Conservation (phyloP, 64 coral and sea anemone genomes). For the Trachythela sp. region DNA sequence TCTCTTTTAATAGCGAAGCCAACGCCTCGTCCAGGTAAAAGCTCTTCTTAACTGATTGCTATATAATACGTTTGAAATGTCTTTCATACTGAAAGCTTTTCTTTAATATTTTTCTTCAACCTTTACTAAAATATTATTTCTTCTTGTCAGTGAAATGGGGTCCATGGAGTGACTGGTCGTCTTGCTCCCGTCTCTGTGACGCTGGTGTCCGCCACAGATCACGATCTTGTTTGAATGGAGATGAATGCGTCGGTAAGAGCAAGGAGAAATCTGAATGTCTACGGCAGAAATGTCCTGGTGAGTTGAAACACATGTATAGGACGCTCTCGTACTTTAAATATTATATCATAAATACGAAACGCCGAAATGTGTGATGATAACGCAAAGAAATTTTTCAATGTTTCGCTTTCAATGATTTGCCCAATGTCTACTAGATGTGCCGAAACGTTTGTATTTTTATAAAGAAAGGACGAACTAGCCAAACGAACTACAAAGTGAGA, state of each 20-base stretch:
- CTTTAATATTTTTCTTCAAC: not conserved
- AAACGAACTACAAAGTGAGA: too few species aligned
- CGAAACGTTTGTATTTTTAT: too few species aligned
- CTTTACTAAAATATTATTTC: not conserved
- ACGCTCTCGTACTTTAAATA: too few species aligned
- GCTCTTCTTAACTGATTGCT: too few species aligned
- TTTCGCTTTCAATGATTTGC: too few species aligned
- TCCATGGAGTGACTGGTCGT: conserved; percentile 83
- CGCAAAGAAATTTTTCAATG: too few species aligned
- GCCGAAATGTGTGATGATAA: too few species aligned
- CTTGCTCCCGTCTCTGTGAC: conserved; percentile 88
- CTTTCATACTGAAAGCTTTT: not conserved
- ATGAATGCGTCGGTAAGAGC: conserved; percentile 72
- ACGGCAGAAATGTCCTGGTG: conserved; percentile 94
- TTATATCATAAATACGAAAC: too few species aligned
- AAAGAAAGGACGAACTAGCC: too few species aligned
- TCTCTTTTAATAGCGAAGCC: not conserved
- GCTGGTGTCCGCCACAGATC: conserved; percentile 67
- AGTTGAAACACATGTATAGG: too few species aligned
- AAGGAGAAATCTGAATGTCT: conserved; percentile 69
- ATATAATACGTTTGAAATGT: not conserved
- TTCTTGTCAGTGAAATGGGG: conserved; percentile 71
- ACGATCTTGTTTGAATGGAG: conserved; percentile 81
- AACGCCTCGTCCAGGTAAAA: not conserved
- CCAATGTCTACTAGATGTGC: too few species aligned